These are phyloP conservation scores for Pelecanoides urinatrix DNA, from an alignment of 2,113 vertebrate genomes.

Conservation along the genomic window DNA sequence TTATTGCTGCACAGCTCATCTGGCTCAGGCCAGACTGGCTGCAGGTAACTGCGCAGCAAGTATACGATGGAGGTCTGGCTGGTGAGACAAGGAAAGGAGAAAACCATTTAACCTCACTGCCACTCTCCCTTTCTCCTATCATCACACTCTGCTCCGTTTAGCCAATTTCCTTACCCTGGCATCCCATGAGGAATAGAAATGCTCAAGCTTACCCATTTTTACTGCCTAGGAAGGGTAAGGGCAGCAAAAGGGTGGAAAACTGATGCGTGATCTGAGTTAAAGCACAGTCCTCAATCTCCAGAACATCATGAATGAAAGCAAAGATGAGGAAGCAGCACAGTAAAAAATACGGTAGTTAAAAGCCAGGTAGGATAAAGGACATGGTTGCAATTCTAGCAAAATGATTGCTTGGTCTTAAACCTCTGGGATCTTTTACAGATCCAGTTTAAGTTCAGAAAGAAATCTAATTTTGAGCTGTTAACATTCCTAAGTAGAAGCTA, in stretches of 20 bases:
- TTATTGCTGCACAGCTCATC: not conserved
- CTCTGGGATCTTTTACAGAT: conserved; percentile 16
- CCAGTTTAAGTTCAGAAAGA: conserved; percentile 38
- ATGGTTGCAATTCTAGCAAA: not conserved
- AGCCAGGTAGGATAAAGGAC: not conserved
- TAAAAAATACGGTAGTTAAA: not conserved
- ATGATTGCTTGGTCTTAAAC: conserved; percentile 1
- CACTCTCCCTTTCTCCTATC: not conserved
- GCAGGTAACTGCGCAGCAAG: not conserved
- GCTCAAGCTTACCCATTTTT: not conserved
- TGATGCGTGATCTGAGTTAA: not conserved
- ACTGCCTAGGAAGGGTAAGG: not conserved
- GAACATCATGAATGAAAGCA: not conserved
- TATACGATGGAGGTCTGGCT: not conserved
- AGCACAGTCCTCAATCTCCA: not conserved
- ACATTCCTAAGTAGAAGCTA: conserved; percentile 35
- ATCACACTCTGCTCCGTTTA: not conserved
- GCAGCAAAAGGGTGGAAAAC: not conserved
- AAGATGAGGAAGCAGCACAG: not conserved
- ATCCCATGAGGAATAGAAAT: not conserved
- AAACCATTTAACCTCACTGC: not conserved
- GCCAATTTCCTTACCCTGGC: not conserved
- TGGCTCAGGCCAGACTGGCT: not conserved
- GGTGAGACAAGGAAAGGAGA: not conserved
- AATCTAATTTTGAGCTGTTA: conserved; percentile 67